Evolutionary conservation across 2,113 vertebrate genomes (phyloP).

Genomic region (Bubo blakistoni): DNA sequence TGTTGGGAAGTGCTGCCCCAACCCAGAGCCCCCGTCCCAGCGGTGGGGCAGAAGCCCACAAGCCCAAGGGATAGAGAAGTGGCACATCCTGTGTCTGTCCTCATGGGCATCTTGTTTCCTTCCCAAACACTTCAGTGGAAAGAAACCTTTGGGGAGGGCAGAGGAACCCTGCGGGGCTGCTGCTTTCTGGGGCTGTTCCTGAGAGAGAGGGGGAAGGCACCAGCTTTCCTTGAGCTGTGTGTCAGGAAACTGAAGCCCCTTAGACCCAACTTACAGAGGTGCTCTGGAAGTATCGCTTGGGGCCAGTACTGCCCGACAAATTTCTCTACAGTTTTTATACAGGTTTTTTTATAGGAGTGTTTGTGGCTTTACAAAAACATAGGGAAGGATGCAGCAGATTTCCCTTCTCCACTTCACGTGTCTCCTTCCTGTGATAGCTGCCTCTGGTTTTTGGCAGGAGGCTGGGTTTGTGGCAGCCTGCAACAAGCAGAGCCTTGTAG

Average conservation of each 20-base stretch:
- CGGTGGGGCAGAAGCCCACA: background rate
- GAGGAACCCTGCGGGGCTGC: background rate
- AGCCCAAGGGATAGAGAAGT: background rate
- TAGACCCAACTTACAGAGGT: background rate
- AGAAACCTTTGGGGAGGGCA: background rate
- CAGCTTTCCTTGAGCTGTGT: background rate
- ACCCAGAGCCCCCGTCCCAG: background rate
- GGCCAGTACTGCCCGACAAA: background rate
- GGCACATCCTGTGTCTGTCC: background rate
- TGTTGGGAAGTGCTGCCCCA: background rate
- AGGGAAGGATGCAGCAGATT: constrained; percentile 37
- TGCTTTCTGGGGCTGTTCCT: background rate
- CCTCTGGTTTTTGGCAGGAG: background rate
- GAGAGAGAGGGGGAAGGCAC: background rate
- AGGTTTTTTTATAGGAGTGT: constrained; percentile 49
- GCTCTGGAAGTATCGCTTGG: background rate
- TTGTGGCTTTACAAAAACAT: constrained; percentile 53
- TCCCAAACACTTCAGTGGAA: background rate
- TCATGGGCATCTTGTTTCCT: background rate
- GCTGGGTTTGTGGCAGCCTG: background rate
- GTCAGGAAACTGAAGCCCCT: background rate
- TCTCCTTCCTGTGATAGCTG: background rate
- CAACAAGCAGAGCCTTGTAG: background rate
- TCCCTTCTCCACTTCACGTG: background rate
- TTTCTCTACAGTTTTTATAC: constrained; percentile 52